Percentiles rank a stretch among this genome's conserved stretches.
Conservation (phyloP, 2,113 vertebrate genomes). For the Saccopteryx bilineata region DNA sequence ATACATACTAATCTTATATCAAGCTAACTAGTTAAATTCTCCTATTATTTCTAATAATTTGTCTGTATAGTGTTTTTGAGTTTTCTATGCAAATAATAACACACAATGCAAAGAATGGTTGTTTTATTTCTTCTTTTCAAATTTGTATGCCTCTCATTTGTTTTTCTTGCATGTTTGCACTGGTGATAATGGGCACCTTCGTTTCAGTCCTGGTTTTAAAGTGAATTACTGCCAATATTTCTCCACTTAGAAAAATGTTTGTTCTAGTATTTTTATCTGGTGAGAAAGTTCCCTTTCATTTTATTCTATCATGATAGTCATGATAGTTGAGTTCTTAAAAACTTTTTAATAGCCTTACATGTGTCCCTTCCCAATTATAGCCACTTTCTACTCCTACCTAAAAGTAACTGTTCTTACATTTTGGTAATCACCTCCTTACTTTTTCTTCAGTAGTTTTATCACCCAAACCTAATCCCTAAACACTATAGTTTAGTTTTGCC, state of each 20-base stretch:
- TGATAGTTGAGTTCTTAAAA: background rate
- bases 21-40: slow-evolving; percentile 41
- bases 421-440: background rate
- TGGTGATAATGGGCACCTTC: background rate
- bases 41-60: slow-evolving; percentile 34
- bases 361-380: background rate
- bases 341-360: background rate
- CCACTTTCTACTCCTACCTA: background rate
- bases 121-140: slow-evolving; percentile 49
- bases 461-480: background rate
- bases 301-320: background rate
- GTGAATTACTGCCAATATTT: background rate
- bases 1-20: slow-evolving; percentile 13
- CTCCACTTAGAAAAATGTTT: slow-evolving; percentile 25
- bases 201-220: slow-evolving; percentile 37
- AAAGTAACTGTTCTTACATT: background rate
- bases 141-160: background rate
- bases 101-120: background rate
- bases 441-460: slow-evolving; percentile 1
- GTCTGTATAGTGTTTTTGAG: background rate
- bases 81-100: slow-evolving; percentile 45
- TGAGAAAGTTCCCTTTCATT: slow-evolving; percentile 47
- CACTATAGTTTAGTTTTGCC: background rate
- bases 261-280: slow-evolving; percentile 21
- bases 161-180: background rate